Conservation (phyloP, 2,888 invertebrate species). For the Leuctra nigra region DNA sequence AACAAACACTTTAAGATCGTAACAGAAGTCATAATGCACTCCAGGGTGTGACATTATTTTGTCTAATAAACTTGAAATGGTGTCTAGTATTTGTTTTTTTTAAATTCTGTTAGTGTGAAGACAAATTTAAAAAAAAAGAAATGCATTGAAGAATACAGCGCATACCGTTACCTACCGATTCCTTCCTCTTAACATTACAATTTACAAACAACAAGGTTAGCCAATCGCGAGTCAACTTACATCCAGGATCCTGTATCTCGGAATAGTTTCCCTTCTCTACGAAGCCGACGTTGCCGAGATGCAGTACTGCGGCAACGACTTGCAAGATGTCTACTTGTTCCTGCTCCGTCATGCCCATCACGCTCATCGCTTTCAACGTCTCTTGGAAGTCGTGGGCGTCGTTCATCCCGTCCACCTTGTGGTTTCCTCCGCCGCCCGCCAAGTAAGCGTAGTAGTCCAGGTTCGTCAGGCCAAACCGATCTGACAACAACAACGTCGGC, state of each 20-base stretch:
- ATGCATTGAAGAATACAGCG: no score
- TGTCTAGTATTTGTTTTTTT: no score
- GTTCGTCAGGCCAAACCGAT: slow-evolving; percentile 48
- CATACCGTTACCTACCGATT: no score
- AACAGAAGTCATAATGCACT: no score
- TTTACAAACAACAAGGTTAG: no score
- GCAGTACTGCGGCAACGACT: slow-evolving; percentile 53
- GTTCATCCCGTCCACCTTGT: slow-evolving; percentile 55
- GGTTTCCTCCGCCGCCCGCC: slow-evolving; percentile 50
- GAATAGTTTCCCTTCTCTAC: slow-evolving; percentile 49
- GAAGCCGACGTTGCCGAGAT: slow-evolving; percentile 57
- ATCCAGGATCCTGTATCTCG: slow-evolving; percentile 47
- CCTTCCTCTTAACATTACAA: no score
- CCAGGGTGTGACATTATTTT: no score
- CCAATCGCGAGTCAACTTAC: no score
- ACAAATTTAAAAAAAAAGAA: no score
- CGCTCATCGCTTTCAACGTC: slow-evolving; percentile 54
- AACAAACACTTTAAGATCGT: no score
- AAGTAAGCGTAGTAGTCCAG: slow-evolving; percentile 55
- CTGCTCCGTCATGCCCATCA: slow-evolving; percentile 50
- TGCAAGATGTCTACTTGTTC: slow-evolving; percentile 48
- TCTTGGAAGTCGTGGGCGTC: slow-evolving; percentile 57
- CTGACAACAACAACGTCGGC: slow-evolving; percentile 39
- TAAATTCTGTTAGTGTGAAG: no score
- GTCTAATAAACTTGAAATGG: no score